Evolutionary conservation across 2,113 vertebrate genomes (phyloP).

Genomic region (Corydoras maculifer): DNA sequence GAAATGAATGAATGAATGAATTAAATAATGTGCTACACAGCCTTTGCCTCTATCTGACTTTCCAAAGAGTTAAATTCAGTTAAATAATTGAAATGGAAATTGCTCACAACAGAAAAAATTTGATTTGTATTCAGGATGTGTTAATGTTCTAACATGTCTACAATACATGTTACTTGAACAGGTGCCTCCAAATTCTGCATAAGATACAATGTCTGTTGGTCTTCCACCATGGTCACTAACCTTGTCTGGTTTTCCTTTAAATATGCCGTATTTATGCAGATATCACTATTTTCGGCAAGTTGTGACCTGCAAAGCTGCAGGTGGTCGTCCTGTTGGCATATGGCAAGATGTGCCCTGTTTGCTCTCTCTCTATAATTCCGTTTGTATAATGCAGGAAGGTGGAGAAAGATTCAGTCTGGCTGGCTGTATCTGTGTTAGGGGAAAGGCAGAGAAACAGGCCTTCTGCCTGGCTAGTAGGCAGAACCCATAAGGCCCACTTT

Average conservation of each 20-base stretch:
- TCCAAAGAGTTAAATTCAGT: too few relatives aligned
- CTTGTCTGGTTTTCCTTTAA: background rate
- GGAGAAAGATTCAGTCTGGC: slow-evolving; percentile 6
- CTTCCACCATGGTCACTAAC: slow-evolving; percentile 1
- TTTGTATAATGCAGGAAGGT: background rate
- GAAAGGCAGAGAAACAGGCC: slow-evolving; percentile 36
- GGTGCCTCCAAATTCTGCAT: too few relatives aligned
- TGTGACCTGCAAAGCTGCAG: slow-evolving; percentile 53
- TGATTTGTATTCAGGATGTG: too few relatives aligned
- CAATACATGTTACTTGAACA: too few relatives aligned
- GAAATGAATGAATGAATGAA: too few relatives aligned
- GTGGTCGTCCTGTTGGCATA: slow-evolving; percentile 62
- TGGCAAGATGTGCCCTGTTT: slow-evolving; percentile 43
- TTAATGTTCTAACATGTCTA: too few relatives aligned
- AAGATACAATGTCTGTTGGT: too few relatives aligned
- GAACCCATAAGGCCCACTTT: slow-evolving; percentile 23
- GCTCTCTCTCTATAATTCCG: slow-evolving; percentile 6
- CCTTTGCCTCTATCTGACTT: too few relatives aligned
- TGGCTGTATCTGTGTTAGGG: slow-evolving; percentile 39
- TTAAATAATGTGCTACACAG: too few relatives aligned
- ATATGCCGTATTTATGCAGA: slow-evolving; percentile 26
- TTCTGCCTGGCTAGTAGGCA: slow-evolving; percentile 37
- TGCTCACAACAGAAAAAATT: too few relatives aligned
- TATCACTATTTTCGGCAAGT: slow-evolving; percentile 57
- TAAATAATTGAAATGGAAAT: too few relatives aligned